These are phyloP conservation scores for Sesamia inferens DNA, from an alignment of 2,888 invertebrate genomes.

Conservation along the genomic window DNA sequence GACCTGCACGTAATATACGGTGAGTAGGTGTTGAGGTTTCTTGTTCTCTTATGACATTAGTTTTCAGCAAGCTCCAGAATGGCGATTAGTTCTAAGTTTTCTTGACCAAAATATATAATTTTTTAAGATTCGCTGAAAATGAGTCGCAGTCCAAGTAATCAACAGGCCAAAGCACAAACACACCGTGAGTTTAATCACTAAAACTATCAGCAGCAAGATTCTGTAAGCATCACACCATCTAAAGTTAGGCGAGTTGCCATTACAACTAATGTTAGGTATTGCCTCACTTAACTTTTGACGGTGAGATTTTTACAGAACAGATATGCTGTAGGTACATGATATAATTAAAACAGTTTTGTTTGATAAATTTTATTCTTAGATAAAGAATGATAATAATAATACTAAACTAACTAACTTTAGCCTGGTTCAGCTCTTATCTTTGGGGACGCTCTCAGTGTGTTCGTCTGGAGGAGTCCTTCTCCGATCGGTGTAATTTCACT, in stretches of 20 bases:
- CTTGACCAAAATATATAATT: not conserved
- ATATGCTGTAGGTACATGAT: not conserved
- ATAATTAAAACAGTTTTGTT: not conserved
- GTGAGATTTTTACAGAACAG: too few relatives aligned
- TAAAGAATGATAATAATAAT: not conserved
- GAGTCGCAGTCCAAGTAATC: not conserved
- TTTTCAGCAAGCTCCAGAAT: not conserved
- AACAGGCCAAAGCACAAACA: conserved; percentile 19
- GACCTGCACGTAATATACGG: not conserved
- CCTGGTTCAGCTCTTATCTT: too few relatives aligned
- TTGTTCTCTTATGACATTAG: not conserved
- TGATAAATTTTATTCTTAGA: not conserved
- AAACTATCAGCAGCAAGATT: not conserved
- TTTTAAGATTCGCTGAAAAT: conserved; percentile 22
- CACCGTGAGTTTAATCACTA: conserved; percentile 26
- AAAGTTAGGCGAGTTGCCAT: too few relatives aligned
- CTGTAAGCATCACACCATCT: too few relatives aligned
- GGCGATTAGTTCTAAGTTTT: not conserved
- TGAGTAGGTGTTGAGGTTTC: not conserved
- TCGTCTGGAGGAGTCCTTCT: too few relatives aligned
- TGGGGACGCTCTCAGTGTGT: too few relatives aligned
- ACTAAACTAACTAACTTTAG: too few relatives aligned
- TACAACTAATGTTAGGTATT: too few relatives aligned
- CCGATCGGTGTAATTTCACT: too few relatives aligned
- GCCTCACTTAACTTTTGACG: too few relatives aligned